Base-by-base conservation (phyloP, 2,113 vertebrate genomes). In the Poicephalus meyeri region DNA sequence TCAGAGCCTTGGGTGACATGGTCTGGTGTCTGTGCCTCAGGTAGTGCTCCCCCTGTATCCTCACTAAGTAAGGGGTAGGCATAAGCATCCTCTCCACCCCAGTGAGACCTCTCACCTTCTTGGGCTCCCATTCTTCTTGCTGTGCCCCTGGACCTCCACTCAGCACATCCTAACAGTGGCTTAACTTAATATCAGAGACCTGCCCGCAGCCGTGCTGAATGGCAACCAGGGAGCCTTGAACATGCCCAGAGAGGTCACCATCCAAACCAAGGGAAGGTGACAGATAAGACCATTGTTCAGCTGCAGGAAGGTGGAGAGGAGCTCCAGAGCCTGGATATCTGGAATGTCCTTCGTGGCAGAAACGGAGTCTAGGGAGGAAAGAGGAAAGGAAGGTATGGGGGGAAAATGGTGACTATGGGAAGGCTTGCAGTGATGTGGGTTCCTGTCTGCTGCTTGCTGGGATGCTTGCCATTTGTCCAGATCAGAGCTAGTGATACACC, bases 401-500 rank as follows among this genome's bases (percentile, higher is more conserved):
- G 50, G 50, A 50, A 14, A 35, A 31, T 69, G 9, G 23, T 24
- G 7, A 5, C 37, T 79, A 66, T 73, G 79, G 79, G 71, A 96
- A 44, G 58, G 55, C 69, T 86, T 58, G 76, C 60, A 92, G 50
- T 3, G 0, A 1, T 47, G 84, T 77, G 68, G 46, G 55, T 88
- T 65, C 64, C 53, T 80, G 69, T 68, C 63, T 84, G 64, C 78
- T 64, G 29, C 64, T 93, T 7, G 0, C 73, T 86, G 84, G 81
- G 83, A 77, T 1, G 7, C 42, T 71, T 93, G 91, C 87, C 91
- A 95, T 86, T 92, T 69, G 79, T 96, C 87, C 95, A 93, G 96
- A 95, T 95, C 46, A 82, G 93, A 91, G 87, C 44, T 86, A 65
- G 80, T 91, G 95, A 95, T 96, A 95, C 18, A 94, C 65, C 47